Evolutionary conservation across 2,888 invertebrate genomes (phyloP), one percentile per base, ranked within the genome.

Genomic region (Cephus spinipes): DNA sequence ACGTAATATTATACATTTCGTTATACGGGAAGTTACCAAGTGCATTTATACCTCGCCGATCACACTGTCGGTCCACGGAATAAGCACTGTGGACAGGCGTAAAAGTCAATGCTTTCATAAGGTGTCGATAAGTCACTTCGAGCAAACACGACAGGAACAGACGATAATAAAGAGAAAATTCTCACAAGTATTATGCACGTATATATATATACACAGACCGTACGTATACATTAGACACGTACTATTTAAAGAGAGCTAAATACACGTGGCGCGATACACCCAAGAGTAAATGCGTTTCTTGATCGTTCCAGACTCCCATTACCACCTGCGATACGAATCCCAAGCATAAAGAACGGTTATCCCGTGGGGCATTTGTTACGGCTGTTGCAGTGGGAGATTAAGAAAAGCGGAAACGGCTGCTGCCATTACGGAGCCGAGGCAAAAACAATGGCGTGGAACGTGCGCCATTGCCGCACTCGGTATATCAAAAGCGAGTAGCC

Each of bases 401-500:
- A 73, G 78, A 78, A 79, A 80, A 83, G 81, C 85, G 83, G 83
- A 85, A 83, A 81, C 76, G 78, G 78, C 69, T 76, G 78, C 69
- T 76, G 83, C 77, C 78, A 81, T 83, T 79, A 77, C 78, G 79
- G 81, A 77, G 80, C 55, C 55, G 77, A 80, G 74, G 79, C 79
- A 55, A 77, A 77, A 82, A 84, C 84, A 85, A 84, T 85, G 69
- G 82, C 77, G 79, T 79, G 81, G 81, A 83, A 85, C 81, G 80
- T 77, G 82, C 79, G 79, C 80, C 80, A 75, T 79, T 74, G 23
- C 55, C 6, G 55, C 23, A 23, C 55, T 23, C 9, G 23, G 55
- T 55, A 23, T 23, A 55, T 23, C 23, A 55, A 23, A 23, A 55
- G 23, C 23, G 23, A 55, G 55, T 55, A 23, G 9, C 55, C 23